Evolutionary conservation across 2,113 vertebrate species (phyloP).

Genomic region (Thalassarche chlororhynchos): DNA sequence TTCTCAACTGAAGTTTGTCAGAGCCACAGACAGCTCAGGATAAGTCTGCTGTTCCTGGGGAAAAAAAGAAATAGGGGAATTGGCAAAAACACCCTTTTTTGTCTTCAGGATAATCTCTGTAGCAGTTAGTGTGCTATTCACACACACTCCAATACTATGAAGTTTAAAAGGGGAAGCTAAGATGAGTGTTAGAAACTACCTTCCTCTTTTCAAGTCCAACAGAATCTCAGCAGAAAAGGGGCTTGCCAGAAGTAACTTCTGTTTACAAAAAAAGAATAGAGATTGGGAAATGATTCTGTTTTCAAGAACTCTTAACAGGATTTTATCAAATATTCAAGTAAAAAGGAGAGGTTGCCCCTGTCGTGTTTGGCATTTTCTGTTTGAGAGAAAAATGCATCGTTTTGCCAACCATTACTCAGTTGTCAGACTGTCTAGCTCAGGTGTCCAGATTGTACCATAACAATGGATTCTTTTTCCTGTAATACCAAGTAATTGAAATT

Average conservation of each 20-base stretch:
- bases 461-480: neutral
- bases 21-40: neutral
- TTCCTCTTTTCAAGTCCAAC: neutral
- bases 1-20: neutral
- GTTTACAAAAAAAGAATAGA: neutral
- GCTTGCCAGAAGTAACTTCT: neutral
- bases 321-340: neutral
- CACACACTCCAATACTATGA: neutral
- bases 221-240: neutral
- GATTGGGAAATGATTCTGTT: neutral
- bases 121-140: neutral
- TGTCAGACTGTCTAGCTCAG: neutral
- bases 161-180: neutral
- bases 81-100: neutral
- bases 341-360: neutral
- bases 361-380: neutral
- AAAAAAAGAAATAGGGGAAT: neutral
- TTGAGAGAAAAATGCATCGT: neutral
- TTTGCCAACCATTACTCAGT: neutral
- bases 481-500: neutral
- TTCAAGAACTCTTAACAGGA: neutral
- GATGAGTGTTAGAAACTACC: neutral
- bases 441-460: neutral
- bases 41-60: neutral
- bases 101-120: neutral